These are phyloP conservation scores for Solenodon paradoxus DNA, from an alignment of 2,113 vertebrate genomes.

Conservation along the genomic window DNA sequence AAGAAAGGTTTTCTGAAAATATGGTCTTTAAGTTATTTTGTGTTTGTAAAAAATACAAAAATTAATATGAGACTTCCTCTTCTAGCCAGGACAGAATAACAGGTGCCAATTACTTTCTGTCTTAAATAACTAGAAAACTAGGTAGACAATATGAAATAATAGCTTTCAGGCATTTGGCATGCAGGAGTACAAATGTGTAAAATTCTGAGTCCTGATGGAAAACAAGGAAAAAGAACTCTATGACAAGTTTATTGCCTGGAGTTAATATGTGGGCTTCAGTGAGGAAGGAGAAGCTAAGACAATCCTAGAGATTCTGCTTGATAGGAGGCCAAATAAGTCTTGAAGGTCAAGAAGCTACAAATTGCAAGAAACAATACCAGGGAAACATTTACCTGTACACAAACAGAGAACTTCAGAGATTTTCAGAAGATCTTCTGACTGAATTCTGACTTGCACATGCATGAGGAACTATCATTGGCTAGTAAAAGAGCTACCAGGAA, in stretches of 20 bases:
- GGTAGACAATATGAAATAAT: not conserved
- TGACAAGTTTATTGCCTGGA: not conserved
- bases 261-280: not conserved
- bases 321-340: not conserved
- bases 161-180: not conserved
- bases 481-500: not conserved
- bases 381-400: too few species aligned
- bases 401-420: not conserved
- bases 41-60: not conserved
- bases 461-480: not conserved
- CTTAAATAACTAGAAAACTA: not conserved
- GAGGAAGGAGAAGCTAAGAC: not conserved
- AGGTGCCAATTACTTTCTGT: not conserved
- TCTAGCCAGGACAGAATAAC: not conserved
- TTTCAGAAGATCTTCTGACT: not conserved
- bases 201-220: not conserved
- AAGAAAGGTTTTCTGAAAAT: not conserved
- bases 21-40: not conserved
- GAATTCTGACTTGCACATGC: not conserved
- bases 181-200: not conserved
- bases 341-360: not conserved
- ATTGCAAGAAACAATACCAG: not conserved
- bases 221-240: not conserved
- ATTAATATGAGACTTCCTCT: not conserved
- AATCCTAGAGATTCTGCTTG: not conserved